Evolutionary conservation across 1,140 invertebrate species (phyloP).

Genomic region (Matsumurasca onukii): DNA sequence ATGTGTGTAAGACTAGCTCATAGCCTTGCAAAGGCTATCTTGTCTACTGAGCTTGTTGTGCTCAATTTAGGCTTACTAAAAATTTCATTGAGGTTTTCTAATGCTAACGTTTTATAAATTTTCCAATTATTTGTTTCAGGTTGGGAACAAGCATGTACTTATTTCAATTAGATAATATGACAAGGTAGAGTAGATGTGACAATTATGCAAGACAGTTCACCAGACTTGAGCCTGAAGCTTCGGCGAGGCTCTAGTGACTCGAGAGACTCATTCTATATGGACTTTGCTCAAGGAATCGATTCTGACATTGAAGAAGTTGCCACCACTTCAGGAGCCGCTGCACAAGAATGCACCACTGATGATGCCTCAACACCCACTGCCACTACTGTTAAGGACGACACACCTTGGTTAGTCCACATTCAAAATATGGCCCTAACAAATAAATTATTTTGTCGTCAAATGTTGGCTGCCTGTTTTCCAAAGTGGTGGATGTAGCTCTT

Average conservation of each 20-base stretch:
- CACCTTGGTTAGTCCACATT: conserved; percentile 27
- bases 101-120: too few relatives aligned
- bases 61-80: too few relatives aligned
- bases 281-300: conserved; percentile 81
- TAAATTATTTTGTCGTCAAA: not conserved
- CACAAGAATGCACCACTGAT: conserved; percentile 36
- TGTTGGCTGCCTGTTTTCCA: not conserved
- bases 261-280: conserved; percentile 84
- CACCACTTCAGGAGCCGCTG: conserved; percentile 46
- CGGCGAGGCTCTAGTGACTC: conserved; percentile 81
- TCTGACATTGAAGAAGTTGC: conserved; percentile 84
- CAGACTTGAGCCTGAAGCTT: conserved; percentile 78
- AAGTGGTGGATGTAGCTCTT: not conserved
- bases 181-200: not conserved
- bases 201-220: conserved; percentile 78
- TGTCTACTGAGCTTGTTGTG: too few relatives aligned
- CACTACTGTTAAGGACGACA: conserved; percentile 40
- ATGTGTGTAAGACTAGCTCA: too few relatives aligned
- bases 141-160: too few relatives aligned
- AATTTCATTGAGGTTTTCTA: too few relatives aligned
- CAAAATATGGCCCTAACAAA: too few relatives aligned
- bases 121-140: too few relatives aligned
- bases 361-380: conserved; percentile 41
- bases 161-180: too few relatives aligned
- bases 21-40: too few relatives aligned